Percentiles rank a stretch among this genome's conserved stretches.
Conservation (phyloP, 2,797 vertebrate genomes). For the Mionectes olivaceus region DNA sequence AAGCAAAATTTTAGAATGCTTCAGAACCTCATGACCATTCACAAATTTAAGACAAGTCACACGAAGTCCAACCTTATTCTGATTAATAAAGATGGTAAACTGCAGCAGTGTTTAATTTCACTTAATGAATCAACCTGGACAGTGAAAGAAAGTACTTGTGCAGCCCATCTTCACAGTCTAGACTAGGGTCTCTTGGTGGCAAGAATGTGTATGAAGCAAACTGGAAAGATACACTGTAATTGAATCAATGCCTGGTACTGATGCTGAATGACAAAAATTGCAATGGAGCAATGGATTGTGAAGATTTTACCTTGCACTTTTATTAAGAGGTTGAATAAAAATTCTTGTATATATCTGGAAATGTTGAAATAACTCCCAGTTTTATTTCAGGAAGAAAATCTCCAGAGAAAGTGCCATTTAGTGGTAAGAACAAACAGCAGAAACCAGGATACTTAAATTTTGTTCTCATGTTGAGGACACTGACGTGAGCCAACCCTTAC, state of each 20-base stretch:
- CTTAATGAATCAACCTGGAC: background rate
- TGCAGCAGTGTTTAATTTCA: background rate
- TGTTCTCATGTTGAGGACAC: background rate
- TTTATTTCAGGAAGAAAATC: background rate
- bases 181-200: background rate
- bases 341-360: background rate
- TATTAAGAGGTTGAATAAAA: background rate
- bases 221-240: fast-evolving
- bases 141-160: background rate
- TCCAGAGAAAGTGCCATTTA: background rate
- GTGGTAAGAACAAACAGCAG: background rate
- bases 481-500: background rate
- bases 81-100: background rate
- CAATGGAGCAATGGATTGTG: background rate
- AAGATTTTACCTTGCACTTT: background rate
- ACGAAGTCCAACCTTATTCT: background rate
- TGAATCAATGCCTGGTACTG: background rate
- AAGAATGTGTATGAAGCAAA: background rate
- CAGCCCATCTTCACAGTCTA: background rate
- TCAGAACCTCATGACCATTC: background rate
- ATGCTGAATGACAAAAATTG: background rate
- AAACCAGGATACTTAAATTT: background rate
- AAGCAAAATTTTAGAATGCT: background rate
- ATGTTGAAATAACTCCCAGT: background rate
- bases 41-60: background rate